These are phyloP conservation scores for Cheilosia impressa DNA, from an alignment of 2,888 invertebrate genomes.

Conservation along the genomic window DNA sequence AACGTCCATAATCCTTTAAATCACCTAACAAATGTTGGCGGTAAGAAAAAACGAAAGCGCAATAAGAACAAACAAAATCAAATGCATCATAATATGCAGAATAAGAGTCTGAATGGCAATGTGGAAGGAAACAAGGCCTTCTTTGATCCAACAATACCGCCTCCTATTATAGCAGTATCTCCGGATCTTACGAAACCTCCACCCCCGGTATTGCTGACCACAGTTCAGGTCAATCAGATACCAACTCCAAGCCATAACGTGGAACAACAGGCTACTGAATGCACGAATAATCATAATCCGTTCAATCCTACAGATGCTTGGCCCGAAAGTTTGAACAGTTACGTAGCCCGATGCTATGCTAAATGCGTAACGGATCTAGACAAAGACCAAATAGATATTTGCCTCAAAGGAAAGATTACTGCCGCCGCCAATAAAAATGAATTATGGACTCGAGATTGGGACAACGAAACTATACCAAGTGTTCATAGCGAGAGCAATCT, in stretches of 20 bases:
- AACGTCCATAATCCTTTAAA: constrained; percentile 80
- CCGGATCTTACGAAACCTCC: constrained; percentile 81
- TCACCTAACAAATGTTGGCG: constrained; percentile 62
- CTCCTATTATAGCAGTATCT: constrained; percentile 67
- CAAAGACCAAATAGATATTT: constrained; percentile 96
- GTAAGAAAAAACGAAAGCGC: constrained; percentile 91
- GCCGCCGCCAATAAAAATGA: constrained; percentile 94
- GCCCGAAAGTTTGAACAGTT: constrained; percentile 92
- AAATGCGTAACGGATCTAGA: constrained; percentile 94
- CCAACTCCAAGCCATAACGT: neutral
- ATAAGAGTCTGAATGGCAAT: constrained; percentile 62
- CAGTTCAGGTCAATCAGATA: constrained; percentile 18
- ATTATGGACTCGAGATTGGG: constrained; percentile 96
- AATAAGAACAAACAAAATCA: constrained; percentile 86
- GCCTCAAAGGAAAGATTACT: constrained; percentile 96
- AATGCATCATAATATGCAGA: constrained; percentile 78
- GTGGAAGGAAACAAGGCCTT: constrained; percentile 34
- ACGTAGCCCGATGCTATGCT: constrained; percentile 96
- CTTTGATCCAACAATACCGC: constrained; percentile 66
- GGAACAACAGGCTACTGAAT: constrained; percentile 32
- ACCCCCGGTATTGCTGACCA: constrained; percentile 79
- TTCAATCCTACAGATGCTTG: constrained; percentile 88
- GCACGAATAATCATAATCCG: constrained; percentile 80
- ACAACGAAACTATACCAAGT: constrained; percentile 95
- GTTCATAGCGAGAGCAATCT: constrained; percentile 91